These are phyloP conservation scores for Melanerpes aurifrons DNA, from an alignment of 2,113 vertebrate species.

Conservation along the genomic window DNA sequence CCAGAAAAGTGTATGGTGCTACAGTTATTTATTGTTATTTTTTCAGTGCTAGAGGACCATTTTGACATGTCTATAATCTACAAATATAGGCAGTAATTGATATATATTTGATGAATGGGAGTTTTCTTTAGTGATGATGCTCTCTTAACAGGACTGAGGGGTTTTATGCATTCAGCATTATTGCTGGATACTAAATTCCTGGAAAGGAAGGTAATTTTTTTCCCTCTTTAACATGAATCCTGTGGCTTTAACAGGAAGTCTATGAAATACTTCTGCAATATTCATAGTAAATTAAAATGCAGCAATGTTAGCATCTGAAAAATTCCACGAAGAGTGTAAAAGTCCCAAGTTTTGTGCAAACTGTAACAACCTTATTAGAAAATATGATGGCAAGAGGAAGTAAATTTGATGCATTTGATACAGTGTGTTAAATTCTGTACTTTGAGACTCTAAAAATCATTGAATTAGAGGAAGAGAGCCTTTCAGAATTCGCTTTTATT, in stretches of 20 bases:
- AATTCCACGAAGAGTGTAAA: not conserved
- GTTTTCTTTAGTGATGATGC: not conserved
- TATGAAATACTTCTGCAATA: not conserved
- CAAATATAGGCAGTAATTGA: not conserved
- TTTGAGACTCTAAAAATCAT: not conserved
- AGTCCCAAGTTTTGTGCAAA: not conserved
- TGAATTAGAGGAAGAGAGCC: not conserved
- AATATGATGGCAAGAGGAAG: not conserved
- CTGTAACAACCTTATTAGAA: not conserved
- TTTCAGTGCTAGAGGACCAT: not conserved
- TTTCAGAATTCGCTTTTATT: not conserved
- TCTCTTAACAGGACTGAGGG: not conserved
- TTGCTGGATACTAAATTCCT: not conserved
- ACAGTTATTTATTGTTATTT: not conserved
- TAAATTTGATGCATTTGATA: not conserved
- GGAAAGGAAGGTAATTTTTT: rapidly evolving
- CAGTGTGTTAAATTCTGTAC: not conserved
- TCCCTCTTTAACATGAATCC: not conserved
- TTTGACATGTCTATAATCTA: not conserved
- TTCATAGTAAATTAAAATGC: not conserved
- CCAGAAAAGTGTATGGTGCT: not conserved
- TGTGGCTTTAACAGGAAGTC: not conserved
- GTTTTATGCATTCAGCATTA: not conserved
- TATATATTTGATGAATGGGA: not conserved
- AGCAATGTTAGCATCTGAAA: not conserved